Base-by-base conservation (phyloP, 2,888 invertebrate genomes). In the Aphrophora alni region DNA sequence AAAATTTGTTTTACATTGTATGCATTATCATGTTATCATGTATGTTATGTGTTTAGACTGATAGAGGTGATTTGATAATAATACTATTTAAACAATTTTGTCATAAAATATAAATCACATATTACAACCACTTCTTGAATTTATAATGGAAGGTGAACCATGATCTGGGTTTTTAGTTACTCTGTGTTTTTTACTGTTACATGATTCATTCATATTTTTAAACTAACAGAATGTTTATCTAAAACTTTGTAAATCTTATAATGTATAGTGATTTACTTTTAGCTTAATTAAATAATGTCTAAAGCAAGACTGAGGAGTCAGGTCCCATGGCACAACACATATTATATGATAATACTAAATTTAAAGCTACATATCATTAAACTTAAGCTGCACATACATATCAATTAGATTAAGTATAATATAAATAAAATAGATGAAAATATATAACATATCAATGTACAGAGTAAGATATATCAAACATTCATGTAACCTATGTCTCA, bases 281-380 rank as follows among this genome's bases (percentile, higher is more conserved):
- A 59, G 59, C 59, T 59, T 59, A 59, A 59, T 5, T 59, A 59
- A 21, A 14, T 33, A 14, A 59, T 21, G 21, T 59, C 59, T 59
- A 59, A 59, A 59, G 59, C 59, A 59, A 59, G 59, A 59, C 59
- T 59, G 59, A 59, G 59, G 59, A 59, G 59, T 59, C 59, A 59
- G 21, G 59, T 59, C 59, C 59, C 59, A 59, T 59, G 44, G 59
- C 59, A 59, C 59, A 59, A 59, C 21, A 33, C 8, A 5, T 33
- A 33, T n/a, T 59, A 59, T 21, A 21, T 59, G 1, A 59, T 59
- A 59, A 21, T 59, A 59, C 59, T 59, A 21, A 59, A n/a, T 21
- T 2, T 21, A 59, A 59, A 59, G 59, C 59, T 21, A 59, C 59
- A 59, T 59, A 59, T 59, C 59, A 59, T 59, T 59, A 59, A 59